Percentiles rank a stretch among this genome's conserved stretches.
Evolutionary conservation across 2,113 vertebrate species (phyloP).

Genomic region (Noctilio leporinus): DNA sequence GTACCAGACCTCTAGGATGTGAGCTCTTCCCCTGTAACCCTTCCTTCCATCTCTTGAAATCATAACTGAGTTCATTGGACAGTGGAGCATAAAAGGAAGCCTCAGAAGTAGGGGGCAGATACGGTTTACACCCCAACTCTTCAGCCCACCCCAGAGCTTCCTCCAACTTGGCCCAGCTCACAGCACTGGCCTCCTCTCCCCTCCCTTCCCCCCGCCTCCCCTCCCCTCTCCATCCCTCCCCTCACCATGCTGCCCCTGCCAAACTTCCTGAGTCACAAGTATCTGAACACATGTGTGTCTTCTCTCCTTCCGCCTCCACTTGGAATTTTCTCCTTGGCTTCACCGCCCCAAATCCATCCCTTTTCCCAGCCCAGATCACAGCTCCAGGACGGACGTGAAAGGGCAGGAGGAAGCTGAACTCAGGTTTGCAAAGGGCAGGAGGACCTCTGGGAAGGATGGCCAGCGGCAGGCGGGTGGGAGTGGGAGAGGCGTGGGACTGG

Average conservation of each 20-base stretch:
- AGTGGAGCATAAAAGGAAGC: too few species aligned
- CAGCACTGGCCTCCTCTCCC: not conserved
- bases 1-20: not conserved
- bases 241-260: not conserved
- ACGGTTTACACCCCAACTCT: not conserved
- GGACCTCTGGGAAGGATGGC: not conserved
- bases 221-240: not conserved
- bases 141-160: not conserved
- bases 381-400: not conserved
- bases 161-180: not conserved
- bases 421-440: not conserved
- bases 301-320: not conserved
- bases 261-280: not conserved
- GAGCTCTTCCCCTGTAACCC: not conserved
- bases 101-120: too few species aligned
- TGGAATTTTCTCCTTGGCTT: not conserved
- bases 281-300: not conserved
- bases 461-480: not conserved
- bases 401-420: not conserved
- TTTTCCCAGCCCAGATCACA: not conserved
- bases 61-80: not conserved
- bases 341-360: not conserved
- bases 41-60: not conserved
- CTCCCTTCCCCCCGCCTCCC: fast-evolving
- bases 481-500: not conserved